phyloP scores from a whole-genome alignment of 2,888 invertebrate species.

The Fragum sueziense region DNA sequence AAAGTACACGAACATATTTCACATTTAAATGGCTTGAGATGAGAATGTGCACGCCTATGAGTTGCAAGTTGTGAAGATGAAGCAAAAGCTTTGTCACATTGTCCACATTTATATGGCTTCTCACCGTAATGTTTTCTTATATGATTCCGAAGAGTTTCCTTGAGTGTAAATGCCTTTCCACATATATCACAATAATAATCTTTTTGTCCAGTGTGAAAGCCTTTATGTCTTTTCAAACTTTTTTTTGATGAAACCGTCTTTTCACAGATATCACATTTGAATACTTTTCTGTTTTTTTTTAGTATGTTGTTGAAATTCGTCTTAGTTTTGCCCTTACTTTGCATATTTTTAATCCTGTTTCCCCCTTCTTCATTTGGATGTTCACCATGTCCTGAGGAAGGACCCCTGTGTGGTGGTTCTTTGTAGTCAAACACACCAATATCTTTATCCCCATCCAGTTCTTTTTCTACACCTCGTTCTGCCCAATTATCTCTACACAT shows the following conservation, averaged over 20 bases:
- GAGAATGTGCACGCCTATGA: not conserved
- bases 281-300: no score
- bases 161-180: not conserved
- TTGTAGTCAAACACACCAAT: no score
- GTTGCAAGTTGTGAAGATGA: not conserved
- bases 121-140: not conserved
- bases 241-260: not conserved
- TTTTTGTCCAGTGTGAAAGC: not conserved
- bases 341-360: no score
- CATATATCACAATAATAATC: not conserved
- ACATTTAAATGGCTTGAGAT: not conserved
- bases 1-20: not conserved
- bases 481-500: no score
- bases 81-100: not conserved
- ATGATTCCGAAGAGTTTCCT: not conserved
- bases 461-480: no score
- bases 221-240: not conserved
- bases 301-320: no score
- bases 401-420: no score
- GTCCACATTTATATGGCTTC: not conserved
- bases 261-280: not conserved
- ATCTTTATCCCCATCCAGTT: no score
- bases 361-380: no score
- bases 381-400: no score
- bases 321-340: no score